phyloP scores from a whole-genome alignment of 2,113 vertebrate genomes.

The Camelus bactrianus region DNA sequence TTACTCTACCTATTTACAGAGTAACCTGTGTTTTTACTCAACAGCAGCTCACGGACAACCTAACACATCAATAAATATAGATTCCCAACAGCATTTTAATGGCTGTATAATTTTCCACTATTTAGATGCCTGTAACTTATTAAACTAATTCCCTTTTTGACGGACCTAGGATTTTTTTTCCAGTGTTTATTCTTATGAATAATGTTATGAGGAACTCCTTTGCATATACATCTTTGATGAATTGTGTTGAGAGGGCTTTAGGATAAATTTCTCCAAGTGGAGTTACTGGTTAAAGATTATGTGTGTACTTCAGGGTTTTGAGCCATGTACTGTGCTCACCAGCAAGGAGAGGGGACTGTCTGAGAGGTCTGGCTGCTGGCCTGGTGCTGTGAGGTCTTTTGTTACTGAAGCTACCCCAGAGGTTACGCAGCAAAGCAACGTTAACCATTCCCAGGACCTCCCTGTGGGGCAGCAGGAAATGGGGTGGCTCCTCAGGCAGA shows the following conservation, averaged over 20 bases:
- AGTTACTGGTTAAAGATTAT: background rate
- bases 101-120: background rate
- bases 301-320: background rate
- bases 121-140: background rate
- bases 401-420: conserved; percentile 26
- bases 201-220: background rate
- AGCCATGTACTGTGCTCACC: background rate
- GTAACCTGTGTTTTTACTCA: background rate
- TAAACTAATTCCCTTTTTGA: conserved; percentile 1
- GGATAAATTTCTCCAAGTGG: background rate
- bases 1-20: background rate
- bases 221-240: background rate
- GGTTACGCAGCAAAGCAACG: conserved; percentile 52
- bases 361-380: background rate
- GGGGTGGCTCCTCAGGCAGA: conserved; percentile 11
- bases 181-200: background rate
- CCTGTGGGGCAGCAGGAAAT: conserved; percentile 49
- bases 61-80: background rate
- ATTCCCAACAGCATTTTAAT: conserved; percentile 3
- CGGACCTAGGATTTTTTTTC: background rate
- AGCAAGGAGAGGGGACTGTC: background rate
- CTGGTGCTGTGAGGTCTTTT: conserved; percentile 41
- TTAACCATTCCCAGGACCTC: conserved; percentile 68
- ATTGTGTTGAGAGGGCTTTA: background rate
- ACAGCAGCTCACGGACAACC: background rate